phyloP scores from a whole-genome alignment of 2,113 vertebrate genomes.

The Halichoerus grypus region DNA sequence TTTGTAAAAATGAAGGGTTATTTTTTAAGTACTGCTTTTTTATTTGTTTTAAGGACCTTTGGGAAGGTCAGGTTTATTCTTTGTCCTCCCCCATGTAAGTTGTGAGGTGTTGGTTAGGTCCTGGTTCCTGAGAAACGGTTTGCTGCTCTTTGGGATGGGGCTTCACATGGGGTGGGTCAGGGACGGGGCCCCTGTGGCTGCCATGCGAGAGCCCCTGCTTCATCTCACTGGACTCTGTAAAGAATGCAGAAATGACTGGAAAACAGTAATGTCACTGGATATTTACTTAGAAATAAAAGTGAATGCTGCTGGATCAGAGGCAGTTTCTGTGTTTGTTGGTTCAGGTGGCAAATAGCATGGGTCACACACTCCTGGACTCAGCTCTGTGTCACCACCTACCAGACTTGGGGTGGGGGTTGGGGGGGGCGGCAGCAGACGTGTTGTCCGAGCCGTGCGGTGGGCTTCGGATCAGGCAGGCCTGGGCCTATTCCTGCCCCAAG shows the following conservation, averaged over 20 bases:
- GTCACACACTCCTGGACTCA: fast-evolving
- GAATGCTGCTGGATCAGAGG: neutral
- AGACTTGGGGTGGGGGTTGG: neutral
- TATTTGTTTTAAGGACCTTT: neutral
- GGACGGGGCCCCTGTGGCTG: neutral
- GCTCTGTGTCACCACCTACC: neutral
- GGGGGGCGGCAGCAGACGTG: neutral
- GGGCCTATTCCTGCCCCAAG: neutral
- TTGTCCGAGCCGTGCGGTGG: fast-evolving
- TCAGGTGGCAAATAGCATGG: neutral
- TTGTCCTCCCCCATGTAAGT: neutral
- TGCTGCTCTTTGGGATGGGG: neutral
- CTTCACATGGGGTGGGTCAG: no score
- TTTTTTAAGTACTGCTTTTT: neutral
- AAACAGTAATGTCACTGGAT: constrained; percentile 2
- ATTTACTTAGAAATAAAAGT: constrained; percentile 52
- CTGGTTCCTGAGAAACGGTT: neutral
- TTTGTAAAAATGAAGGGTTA: neutral
- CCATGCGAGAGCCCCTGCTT: neutral
- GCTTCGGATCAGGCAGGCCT: neutral
- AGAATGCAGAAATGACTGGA: neutral
- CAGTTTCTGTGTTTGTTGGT: neutral
- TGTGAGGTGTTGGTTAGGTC: no score
- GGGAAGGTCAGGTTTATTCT: neutral
- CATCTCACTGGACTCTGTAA: neutral